Evolutionary conservation across 2,113 vertebrate species (phyloP).

Genomic region (Chroicocephalus ridibundus): DNA sequence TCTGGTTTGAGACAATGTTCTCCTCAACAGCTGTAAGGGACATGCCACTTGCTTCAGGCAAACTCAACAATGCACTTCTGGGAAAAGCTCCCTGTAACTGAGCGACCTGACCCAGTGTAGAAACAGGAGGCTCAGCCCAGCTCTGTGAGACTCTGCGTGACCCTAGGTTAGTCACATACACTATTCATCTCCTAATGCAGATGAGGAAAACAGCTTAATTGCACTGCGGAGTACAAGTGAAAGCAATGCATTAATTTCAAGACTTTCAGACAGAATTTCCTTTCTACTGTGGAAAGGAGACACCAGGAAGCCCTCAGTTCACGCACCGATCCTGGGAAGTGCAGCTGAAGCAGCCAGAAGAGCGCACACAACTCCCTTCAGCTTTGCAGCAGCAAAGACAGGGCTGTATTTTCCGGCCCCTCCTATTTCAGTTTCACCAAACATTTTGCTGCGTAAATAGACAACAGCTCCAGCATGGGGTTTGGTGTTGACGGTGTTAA

Average conservation of each 20-base stretch:
- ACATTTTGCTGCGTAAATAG: background rate
- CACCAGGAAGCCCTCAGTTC: background rate
- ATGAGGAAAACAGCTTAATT: background rate
- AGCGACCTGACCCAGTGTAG: fast-evolving
- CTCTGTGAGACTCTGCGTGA: background rate
- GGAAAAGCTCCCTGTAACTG: background rate
- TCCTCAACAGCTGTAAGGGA: background rate
- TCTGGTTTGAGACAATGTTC: background rate
- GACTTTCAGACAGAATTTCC: background rate
- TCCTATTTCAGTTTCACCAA: background rate
- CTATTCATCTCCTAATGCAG: background rate
- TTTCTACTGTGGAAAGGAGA: background rate
- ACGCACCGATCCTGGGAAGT: fast-evolving
- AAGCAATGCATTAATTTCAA: background rate
- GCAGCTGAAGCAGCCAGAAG: background rate
- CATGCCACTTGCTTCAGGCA: background rate
- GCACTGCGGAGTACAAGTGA: background rate
- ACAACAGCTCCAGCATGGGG: background rate
- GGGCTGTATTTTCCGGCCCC: background rate
- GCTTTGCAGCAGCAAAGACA: background rate
- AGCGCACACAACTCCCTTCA: too few relatives aligned
- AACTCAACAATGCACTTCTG: background rate
- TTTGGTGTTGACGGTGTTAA: background rate
- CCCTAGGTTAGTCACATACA: background rate
- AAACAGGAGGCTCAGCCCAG: background rate